Evolutionary conservation across 2,797 vertebrate genomes (phyloP).

Genomic region (Ptychadena robeensis): DNA sequence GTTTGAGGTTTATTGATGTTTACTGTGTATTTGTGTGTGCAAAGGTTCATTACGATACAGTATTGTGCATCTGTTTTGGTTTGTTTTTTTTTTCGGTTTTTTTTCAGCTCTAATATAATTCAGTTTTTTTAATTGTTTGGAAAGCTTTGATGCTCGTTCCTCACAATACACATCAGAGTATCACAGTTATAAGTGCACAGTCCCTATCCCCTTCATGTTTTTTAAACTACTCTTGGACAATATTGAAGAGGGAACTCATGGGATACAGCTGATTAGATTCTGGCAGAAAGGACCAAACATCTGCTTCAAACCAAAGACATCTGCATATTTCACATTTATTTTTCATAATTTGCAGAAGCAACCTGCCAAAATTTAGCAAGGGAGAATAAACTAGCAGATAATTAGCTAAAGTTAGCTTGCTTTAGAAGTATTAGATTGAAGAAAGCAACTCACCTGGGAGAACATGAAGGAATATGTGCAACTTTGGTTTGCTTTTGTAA

Average conservation of each 20-base stretch:
- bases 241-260: slow-evolving; percentile 73
- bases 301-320: slow-evolving; percentile 99
- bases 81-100: neutral
- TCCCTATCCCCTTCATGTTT: slow-evolving; percentile 73
- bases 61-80: slow-evolving; percentile 4
- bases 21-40: slow-evolving; percentile 4
- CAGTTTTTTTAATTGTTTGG: slow-evolving; percentile 10
- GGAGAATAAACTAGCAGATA: slow-evolving; percentile 87
- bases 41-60: slow-evolving; percentile 6
- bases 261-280: slow-evolving; percentile 95
- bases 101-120: neutral
- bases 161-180: slow-evolving; percentile 34
- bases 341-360: slow-evolving; percentile 99
- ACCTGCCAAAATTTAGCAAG: slow-evolving; percentile 94
- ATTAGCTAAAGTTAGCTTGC: slow-evolving; percentile 98
- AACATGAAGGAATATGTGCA: slow-evolving; percentile 74
- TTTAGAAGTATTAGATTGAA: slow-evolving; percentile 93
- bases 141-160: slow-evolving; percentile 34
- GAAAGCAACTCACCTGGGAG: slow-evolving; percentile 82
- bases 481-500: slow-evolving; percentile 76
- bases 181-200: slow-evolving; percentile 33
- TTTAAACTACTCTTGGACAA: slow-evolving; percentile 84
- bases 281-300: slow-evolving; percentile 95
- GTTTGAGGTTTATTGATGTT: slow-evolving; percentile 6
- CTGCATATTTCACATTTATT: slow-evolving; percentile 99